A percentile compares a stretch with the other conserved stretches of the same genome.
These are phyloP conservation scores for Ochropleura plecta DNA, from an alignment of 2,888 invertebrate species.

Conservation along the genomic window DNA sequence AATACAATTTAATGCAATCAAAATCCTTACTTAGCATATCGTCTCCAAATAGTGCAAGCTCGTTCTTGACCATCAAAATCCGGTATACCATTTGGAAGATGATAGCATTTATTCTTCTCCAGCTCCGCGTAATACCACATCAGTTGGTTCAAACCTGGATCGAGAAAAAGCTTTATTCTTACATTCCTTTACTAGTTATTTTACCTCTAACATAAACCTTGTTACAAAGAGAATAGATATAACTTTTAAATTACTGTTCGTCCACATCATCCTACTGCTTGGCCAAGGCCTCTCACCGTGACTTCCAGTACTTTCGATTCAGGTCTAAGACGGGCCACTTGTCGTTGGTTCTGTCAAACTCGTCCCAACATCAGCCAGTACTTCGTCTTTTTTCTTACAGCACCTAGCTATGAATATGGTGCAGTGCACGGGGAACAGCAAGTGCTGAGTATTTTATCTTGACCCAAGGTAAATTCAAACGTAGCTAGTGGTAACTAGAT, in stretches of 20 bases:
- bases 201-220: not conserved
- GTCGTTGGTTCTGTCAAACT: too few species aligned
- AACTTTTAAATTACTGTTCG: not conserved
- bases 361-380: not conserved
- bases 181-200: not conserved
- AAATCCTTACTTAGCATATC: constrained; percentile 95
- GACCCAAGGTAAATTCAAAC: not conserved
- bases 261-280: too few species aligned
- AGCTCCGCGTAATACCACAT: constrained; percentile 98
- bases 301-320: too few species aligned
- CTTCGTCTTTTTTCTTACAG: not conserved
- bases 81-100: constrained; percentile 92
- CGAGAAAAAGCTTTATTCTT: not conserved
- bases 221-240: not conserved
- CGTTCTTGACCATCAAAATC: constrained; percentile 96
- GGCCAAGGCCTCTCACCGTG: too few species aligned
- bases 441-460: not conserved
- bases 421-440: too few species aligned
- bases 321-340: too few species aligned
- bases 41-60: constrained; percentile 96
- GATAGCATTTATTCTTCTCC: constrained; percentile 96
- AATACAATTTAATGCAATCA: too few species aligned
- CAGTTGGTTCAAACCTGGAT: constrained; percentile 95
- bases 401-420: not conserved
- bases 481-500: not conserved